Conservation (phyloP, 2,113 vertebrate species). For the Cynopterus brachyotis region DNA sequence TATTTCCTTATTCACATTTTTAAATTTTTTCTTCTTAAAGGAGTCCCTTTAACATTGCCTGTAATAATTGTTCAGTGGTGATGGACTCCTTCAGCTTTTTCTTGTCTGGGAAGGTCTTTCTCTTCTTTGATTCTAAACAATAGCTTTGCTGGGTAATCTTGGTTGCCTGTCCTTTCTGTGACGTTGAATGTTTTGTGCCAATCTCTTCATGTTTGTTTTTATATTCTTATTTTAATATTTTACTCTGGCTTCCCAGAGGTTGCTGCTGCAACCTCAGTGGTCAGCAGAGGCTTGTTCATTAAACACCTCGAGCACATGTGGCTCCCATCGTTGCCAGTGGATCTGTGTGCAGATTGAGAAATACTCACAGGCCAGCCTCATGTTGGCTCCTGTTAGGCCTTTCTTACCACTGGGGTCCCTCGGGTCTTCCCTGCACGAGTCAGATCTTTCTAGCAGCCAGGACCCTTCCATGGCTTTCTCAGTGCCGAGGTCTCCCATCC, state of each 20-base stretch:
- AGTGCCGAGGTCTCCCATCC: not conserved
- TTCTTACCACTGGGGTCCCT: no score
- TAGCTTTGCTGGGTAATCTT: no score
- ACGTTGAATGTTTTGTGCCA: no score
- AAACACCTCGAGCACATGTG: rapidly evolving
- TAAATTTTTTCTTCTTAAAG: no score
- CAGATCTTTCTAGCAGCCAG: not conserved
- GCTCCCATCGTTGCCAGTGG: rapidly evolving
- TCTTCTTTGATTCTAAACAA: no score
- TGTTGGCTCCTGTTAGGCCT: not conserved
- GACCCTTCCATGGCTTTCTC: not conserved
- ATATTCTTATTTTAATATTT: not conserved
- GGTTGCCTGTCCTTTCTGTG: no score
- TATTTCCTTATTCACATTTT: no score
- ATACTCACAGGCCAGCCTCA: not conserved
- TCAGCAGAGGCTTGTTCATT: not conserved
- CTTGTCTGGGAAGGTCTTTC: no score
- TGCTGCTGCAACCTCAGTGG: rapidly evolving
- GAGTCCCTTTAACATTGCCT: no score
- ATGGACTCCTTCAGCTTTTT: no score
- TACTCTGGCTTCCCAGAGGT: not conserved
- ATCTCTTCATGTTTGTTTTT: not conserved
- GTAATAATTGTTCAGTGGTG: no score
- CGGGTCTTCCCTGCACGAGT: not conserved
- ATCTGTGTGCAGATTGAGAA: rapidly evolving